These are phyloP conservation scores for Oenanthe oenanthe DNA, from an alignment of 2,113 vertebrate genomes.

Conservation along the genomic window DNA sequence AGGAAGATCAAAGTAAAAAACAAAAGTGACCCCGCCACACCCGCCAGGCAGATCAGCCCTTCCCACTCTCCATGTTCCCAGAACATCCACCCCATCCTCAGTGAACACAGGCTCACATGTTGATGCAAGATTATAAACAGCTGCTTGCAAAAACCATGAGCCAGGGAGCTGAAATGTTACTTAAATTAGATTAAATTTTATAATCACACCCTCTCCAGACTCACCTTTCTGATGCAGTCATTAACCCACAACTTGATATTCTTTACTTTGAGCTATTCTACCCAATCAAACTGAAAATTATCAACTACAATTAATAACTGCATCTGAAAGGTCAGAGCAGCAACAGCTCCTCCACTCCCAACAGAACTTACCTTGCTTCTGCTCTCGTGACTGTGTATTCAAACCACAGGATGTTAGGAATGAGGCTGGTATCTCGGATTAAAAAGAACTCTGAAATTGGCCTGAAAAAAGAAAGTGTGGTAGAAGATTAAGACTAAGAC, in stretches of 20 bases:
- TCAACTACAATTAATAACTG: neutral
- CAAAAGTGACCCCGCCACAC: rapidly evolving
- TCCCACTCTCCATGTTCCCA: neutral
- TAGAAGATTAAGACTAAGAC: neutral
- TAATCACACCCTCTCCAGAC: neutral
- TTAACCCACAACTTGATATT: neutral
- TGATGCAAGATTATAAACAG: neutral
- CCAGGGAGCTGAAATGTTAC: neutral
- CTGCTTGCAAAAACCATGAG: neutral
- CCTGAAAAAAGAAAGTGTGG: conserved; percentile 71
- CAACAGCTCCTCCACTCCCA: neutral
- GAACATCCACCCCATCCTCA: neutral
- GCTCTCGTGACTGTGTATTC: conserved; percentile 98
- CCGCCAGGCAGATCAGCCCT: neutral
- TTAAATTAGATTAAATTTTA: neutral
- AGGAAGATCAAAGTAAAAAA: neutral
- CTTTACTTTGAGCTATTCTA: neutral
- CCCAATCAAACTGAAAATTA: neutral
- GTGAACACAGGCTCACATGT: rapidly evolving
- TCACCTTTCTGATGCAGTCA: neutral
- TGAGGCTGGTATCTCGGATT: conserved; percentile 98
- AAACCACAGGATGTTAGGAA: conserved; percentile 98
- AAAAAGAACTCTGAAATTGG: conserved; percentile 97
- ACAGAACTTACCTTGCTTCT: conserved; percentile 89
- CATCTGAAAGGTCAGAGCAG: neutral